Evolutionary conservation across 2,888 invertebrate genomes (phyloP), one percentile per base, ranked within the genome.

Genomic region (Asteroscopus sphinx): DNA sequence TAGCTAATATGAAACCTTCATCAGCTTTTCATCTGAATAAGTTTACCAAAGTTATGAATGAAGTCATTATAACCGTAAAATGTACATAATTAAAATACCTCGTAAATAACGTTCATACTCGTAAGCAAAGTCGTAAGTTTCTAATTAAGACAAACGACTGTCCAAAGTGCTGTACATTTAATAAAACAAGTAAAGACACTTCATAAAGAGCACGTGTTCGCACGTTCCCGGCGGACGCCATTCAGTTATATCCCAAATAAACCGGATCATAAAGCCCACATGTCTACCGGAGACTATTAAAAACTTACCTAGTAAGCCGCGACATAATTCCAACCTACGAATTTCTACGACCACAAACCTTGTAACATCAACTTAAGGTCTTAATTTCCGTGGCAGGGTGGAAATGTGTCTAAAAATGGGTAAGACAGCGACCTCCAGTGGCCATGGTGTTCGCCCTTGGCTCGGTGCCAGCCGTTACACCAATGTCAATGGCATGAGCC

Each of bases 401-500:
- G 28, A 37, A 39, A 37, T 54, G 33, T 42, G 30, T 49, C 33
- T 25, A 40, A 53, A 47, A 55, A 41, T 53, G 26, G 26, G 57
- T 44, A 56, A 64, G 82, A 75, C 83, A 77, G 73, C 69, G 86
- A 86, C 86, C 83, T 86, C 78, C 46, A 37, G 37, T 28, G 66
- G 57, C 80, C 73, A 85, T 85, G 86, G 83, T 77, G 80, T 69
- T 69, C 68, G 78, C 76, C 81, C 81, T 79, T 85, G 81, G 83
- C 84, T 51, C 62, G 48, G 28, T 53, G 86, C 90, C 90, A 89
- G 77, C 76, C 77, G 81, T 79, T 77, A 78, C 79, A 80, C 79
- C 90, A 91, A 90, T 90, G 91, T 90, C 91, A 91, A 86, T 88
- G 88, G 85, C 88, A 86, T 78, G 79, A 70, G 81, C 82, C 80